Evolutionary conservation across 2,113 vertebrate genomes (phyloP), one percentile per base, ranked within the genome.

Genomic region (Catharus bicknelli): DNA sequence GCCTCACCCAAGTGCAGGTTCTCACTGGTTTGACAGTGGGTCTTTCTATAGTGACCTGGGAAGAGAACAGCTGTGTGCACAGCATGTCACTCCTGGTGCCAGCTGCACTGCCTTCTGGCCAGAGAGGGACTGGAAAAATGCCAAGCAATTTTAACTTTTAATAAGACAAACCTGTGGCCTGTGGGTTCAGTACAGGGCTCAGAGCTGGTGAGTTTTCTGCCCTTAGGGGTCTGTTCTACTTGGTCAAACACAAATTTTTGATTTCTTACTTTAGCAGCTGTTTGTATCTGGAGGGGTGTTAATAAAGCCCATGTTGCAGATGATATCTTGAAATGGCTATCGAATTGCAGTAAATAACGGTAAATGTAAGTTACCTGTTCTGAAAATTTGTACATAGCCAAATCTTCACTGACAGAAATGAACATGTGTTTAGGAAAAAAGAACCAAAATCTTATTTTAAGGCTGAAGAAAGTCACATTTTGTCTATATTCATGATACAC

Each of bases 81-180:
- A 72, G 30, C 1, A 0, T 79, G 38, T n/a, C 40, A 36, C 58
- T 0, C 0, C 42, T 64, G 27, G 19, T 63, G 53, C 77, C 77
- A 81, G 69, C 61, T 89, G 53, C 14, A 27, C 45, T 2, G 1
- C 58, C 64, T 91, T 75, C 81, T 91, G 69, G 23, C 53, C 69
- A 50, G 50, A 26, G 83, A 59, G 45, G 5, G 15, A 68, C 11
- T 91, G 70, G 83, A 79, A 47, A 6, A 59, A 53, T 2, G n/a
- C 82, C 87, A 91, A 83, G 42, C 63, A 83, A 62, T 87, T 94
- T 92, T 63, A 94, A 90, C 32, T 86, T 92, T 72, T 79, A 85
- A 72, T 83, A 53, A 58, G 25, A 54, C n/a, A 88, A 86, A 67
- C 73, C 29, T 76, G n/a, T 50, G 58, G 45, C 73, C 66, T 59